Evolutionary conservation across 2,888 invertebrate genomes (phyloP).

Genomic region (Drosophila crucigera): DNA sequence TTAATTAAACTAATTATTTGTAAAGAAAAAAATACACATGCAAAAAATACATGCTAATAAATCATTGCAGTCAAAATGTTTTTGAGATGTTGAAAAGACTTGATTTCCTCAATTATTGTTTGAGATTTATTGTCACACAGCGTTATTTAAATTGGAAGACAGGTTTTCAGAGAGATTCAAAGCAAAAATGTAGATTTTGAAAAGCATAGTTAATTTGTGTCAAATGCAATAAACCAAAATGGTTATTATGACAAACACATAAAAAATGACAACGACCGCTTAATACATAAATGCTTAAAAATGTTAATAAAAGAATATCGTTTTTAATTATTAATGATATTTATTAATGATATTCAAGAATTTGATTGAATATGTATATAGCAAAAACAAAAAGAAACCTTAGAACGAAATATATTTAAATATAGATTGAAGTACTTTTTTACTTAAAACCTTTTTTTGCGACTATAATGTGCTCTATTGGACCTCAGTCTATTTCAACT

Average conservation of each 20-base stretch:
- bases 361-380: background rate
- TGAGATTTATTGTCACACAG: background rate
- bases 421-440: background rate
- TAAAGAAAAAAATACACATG: background rate
- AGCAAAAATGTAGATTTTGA: background rate
- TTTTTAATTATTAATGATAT: slow-evolving; percentile 10
- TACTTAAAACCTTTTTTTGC: background rate
- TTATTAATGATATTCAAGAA: background rate
- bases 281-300: slow-evolving; percentile 17
- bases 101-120: slow-evolving; percentile 26
- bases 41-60: slow-evolving; percentile 18
- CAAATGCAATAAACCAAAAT: slow-evolving; percentile 25
- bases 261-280: slow-evolving; percentile 18
- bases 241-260: slow-evolving; percentile 20
- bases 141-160: slow-evolving; percentile 18
- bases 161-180: background rate
- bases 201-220: slow-evolving; percentile 23
- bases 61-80: slow-evolving; percentile 12
- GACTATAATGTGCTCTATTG: background rate
- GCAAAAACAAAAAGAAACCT: background rate
- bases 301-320: slow-evolving; percentile 25
- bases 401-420: background rate
- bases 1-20: slow-evolving; percentile 40
- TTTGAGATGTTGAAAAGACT: background rate
- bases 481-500: background rate